Base-by-base conservation (phyloP, 2,113 vertebrate genomes). In the Trachemys scripta region DNA sequence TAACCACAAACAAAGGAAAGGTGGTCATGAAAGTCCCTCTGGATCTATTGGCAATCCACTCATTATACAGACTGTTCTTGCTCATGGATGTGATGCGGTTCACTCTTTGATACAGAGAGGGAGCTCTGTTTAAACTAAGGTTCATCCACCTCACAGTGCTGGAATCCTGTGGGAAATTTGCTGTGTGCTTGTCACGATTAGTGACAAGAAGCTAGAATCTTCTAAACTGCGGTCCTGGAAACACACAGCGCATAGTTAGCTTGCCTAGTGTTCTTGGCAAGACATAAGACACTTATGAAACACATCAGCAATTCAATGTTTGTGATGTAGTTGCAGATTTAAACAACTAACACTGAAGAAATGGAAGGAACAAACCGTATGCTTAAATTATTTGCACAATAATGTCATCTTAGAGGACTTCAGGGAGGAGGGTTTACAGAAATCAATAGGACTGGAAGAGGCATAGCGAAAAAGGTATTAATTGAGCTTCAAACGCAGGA, bases 161-260 rank as follows among this genome's bases (percentile, higher is more conserved):
- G 54, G 24, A 91, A 82, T 93, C 82, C 54, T 80, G 90, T 31
- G 51, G 89, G 56, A 53, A 72, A 3, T 19, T 3, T 10, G 49
- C n/a, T 83, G 12, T 82, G 50, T 1, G 0, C 82, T 91, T 92
- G 51, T 90, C 91, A 82, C n/a, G 76, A 78, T 56, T 85, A 14
- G 2, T 69, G 81, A 85, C 9, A 84, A 54, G 0, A 1, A 82
- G 81, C 31, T 49, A 0, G 0, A 95, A 90, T 42, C 90, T 49
- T 0, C 83, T 57, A 82, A 92, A 95, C 24, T 22, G 5, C 45
- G 10, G 20, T 76, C 38, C 22, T 76, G 72, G 22, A 27, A 42
- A 45, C 11, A 45, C 6, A 76, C 8, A 54, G 45, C 82, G 84
- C 95, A 82, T n/a, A 89, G 87, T 54, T 8, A 49, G 16, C 17